Conservation (phyloP, 2,888 invertebrate genomes). For the Cecidostiba fungosa region DNA sequence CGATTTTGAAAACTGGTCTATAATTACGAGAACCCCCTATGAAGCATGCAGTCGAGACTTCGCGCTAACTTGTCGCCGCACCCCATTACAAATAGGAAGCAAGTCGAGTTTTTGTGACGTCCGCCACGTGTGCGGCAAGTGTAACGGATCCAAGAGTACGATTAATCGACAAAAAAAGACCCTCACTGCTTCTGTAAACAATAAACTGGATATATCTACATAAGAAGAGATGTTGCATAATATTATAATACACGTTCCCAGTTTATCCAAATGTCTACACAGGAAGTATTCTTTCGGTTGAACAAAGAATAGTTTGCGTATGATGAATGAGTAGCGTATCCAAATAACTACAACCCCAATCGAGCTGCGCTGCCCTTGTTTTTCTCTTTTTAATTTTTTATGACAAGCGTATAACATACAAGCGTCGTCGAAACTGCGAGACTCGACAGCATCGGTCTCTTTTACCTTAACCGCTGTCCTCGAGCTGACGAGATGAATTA, state of each 20-base stretch:
- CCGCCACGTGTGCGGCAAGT: conserved; percentile 71
- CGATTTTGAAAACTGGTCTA: conserved; percentile 74
- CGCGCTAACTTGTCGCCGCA: conserved; percentile 67
- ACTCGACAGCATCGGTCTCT: neutral
- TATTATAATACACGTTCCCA: neutral
- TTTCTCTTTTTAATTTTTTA: conserved; percentile 64
- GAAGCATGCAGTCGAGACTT: conserved; percentile 49
- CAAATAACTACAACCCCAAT: conserved; percentile 78
- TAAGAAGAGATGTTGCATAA: neutral
- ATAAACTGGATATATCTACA: neutral
- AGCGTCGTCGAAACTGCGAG: conserved; percentile 55
- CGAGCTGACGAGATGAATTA: conserved; percentile 66
- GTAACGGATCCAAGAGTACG: conserved; percentile 73
- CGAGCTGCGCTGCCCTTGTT: conserved; percentile 66
- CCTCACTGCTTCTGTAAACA: neutral
- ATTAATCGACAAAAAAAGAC: neutral
- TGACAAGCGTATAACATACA: conserved; percentile 73
- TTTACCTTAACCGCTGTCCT: conserved; percentile 26
- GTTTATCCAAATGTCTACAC: neutral
- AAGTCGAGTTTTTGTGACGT: conserved; percentile 68
- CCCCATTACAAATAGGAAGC: conserved; percentile 68
- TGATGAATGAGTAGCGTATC: conserved; percentile 76
- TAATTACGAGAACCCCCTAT: conserved; percentile 67
- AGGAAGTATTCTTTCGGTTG: neutral
- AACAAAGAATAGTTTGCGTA: conserved; percentile 67